Conservation (phyloP, 2,113 vertebrate genomes). For the Scortum barcoo region DNA sequence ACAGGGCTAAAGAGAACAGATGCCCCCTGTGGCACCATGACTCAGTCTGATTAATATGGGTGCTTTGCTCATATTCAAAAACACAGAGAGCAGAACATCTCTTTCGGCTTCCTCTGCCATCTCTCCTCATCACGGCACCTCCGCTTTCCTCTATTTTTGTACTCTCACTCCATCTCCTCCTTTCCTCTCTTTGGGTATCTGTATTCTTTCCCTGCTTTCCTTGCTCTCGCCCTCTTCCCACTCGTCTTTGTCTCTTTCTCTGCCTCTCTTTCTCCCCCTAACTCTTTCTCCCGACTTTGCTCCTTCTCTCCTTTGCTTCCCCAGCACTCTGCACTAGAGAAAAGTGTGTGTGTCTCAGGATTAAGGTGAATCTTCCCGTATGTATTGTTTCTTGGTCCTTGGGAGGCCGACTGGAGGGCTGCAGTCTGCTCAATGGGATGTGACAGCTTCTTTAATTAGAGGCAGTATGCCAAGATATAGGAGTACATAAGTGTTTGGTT, state of each 20-base stretch:
- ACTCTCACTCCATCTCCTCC: not conserved
- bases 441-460: conserved; percentile 65
- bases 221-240: conserved; percentile 21
- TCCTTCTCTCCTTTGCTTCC: conserved; percentile 27
- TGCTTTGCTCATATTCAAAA: conserved; percentile 54
- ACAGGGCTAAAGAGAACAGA: conserved; percentile 53
- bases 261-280: not conserved
- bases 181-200: conserved; percentile 25
- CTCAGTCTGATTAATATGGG: conserved; percentile 59
- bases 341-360: conserved; percentile 50
- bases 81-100: conserved; percentile 19
- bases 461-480: conserved; percentile 34
- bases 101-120: conserved; percentile 8
- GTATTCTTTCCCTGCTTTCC: conserved; percentile 5
- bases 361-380: conserved; percentile 48
- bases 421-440: conserved; percentile 56
- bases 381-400: conserved; percentile 25
- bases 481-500: conserved; percentile 43
- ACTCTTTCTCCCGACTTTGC: not conserved
- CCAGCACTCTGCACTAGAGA: conserved; percentile 23
- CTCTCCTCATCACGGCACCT: not conserved
- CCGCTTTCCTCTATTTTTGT: conserved; percentile 20
- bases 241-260: conserved; percentile 19
- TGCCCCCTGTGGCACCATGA: conserved; percentile 51
- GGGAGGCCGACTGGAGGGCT: conserved; percentile 6